These are phyloP conservation scores for Struthio camelus DNA, from an alignment of 2,113 vertebrate species.

Conservation along the genomic window DNA sequence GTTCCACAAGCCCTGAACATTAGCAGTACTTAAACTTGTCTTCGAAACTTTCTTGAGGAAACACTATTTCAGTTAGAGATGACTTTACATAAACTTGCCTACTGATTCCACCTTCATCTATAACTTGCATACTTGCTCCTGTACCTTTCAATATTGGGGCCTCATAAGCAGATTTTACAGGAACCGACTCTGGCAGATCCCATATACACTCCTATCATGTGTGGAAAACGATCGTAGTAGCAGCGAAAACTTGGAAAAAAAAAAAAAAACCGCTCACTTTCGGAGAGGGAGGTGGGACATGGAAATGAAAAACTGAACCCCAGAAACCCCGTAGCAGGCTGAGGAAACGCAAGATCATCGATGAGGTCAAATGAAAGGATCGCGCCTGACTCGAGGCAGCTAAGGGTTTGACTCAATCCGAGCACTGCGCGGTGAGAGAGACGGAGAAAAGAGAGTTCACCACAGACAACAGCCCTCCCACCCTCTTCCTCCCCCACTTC, in stretches of 20 bases:
- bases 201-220: fast-evolving
- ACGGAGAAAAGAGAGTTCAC: neutral
- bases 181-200: neutral
- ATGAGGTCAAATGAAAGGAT: neutral
- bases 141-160: neutral
- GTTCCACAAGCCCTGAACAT: neutral
- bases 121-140: neutral
- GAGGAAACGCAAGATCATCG: neutral
- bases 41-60: neutral
- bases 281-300: fast-evolving
- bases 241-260: neutral
- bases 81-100: neutral
- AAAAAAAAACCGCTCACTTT: neutral
- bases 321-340: neutral
- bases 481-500: neutral
- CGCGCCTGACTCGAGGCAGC: neutral
- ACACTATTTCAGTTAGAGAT: neutral
- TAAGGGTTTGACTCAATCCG: fast-evolving
- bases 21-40: neutral
- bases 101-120: neutral
- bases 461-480: neutral
- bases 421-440: neutral
- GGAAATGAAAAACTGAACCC: fast-evolving
- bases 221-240: neutral
- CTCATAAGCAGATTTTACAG: neutral